A percentile compares a stretch with the other conserved stretches of the same genome.
phyloP scores from a whole-genome alignment of 2,797 vertebrate genomes.

The Thalassophryne amazonica region DNA sequence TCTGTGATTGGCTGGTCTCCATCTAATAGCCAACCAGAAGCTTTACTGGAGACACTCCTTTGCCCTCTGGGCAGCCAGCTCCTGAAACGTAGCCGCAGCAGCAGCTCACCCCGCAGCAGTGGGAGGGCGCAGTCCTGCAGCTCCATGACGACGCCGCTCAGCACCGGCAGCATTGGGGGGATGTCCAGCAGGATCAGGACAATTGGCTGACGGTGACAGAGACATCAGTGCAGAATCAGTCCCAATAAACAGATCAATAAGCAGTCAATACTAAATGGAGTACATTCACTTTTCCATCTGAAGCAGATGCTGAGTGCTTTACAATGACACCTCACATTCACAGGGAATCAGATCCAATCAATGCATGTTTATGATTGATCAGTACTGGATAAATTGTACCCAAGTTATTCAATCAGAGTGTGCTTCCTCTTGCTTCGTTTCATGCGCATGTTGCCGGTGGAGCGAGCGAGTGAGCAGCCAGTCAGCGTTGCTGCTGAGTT shows the following conservation, averaged over 20 bases:
- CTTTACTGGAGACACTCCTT: slow-evolving; percentile 44
- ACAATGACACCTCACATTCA: too few relatives aligned
- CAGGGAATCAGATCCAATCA: too few relatives aligned
- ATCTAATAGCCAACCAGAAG: slow-evolving; percentile 56
- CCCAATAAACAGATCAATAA: background rate
- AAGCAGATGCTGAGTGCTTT: too few relatives aligned
- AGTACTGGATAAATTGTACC: too few relatives aligned
- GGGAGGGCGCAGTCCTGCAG: slow-evolving; percentile 95
- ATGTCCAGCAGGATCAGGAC: slow-evolving; percentile 91
- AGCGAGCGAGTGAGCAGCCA: too few relatives aligned
- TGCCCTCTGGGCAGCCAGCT: slow-evolving; percentile 8
- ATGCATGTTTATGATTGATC: too few relatives aligned
- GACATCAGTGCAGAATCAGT: background rate
- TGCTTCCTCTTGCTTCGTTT: too few relatives aligned
- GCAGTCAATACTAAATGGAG: too few relatives aligned
- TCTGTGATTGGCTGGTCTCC: slow-evolving; percentile 45
- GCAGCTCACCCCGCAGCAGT: slow-evolving; percentile 84
- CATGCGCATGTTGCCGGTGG: too few relatives aligned
- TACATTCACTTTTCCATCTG: too few relatives aligned
- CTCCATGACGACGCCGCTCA: slow-evolving; percentile 96
- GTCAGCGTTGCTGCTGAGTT: too few relatives aligned
- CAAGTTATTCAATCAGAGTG: too few relatives aligned
- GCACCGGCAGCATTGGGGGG: slow-evolving; percentile 91
- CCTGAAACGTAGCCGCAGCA: background rate
- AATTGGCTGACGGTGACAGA: slow-evolving; percentile 78